phyloP scores from a whole-genome alignment of 2,797 vertebrate genomes.

The Centropyge bicolor region DNA sequence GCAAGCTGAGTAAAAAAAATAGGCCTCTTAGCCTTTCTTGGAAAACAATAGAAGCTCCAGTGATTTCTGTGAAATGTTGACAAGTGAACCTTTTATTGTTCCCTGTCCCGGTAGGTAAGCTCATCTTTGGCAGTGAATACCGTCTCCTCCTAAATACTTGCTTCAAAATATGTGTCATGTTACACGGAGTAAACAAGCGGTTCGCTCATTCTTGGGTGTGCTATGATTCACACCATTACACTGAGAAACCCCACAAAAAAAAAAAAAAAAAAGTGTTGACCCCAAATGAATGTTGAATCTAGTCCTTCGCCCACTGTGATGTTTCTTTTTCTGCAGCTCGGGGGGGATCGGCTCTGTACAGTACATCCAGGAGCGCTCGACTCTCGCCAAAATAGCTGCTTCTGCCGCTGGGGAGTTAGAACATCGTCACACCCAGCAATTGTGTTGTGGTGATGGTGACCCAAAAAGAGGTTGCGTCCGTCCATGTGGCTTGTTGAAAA shows the following conservation, averaged over 20 bases:
- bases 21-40: constrained; percentile 29
- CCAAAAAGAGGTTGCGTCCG: constrained; percentile 74
- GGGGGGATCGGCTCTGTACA: constrained; percentile 39
- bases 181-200: background rate
- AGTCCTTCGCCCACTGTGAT: background rate
- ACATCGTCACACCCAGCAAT: constrained; percentile 79
- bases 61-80: constrained; percentile 45
- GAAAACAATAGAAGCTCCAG: constrained; percentile 63
- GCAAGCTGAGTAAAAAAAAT: constrained; percentile 6
- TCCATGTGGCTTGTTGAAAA: constrained; percentile 76
- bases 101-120: background rate
- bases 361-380: constrained; percentile 35
- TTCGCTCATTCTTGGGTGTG: background rate
- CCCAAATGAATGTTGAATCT: constrained; percentile 14
- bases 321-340: constrained; percentile 13
- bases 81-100: constrained; percentile 18
- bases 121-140: background rate
- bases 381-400: constrained; percentile 69
- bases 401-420: constrained; percentile 58
- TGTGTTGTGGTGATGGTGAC: constrained; percentile 73
- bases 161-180: background rate
- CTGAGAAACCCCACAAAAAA: constrained; percentile 11
- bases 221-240: background rate
- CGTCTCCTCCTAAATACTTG: background rate
- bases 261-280: constrained; percentile 17